Base-by-base conservation (phyloP, 2,113 vertebrate species). In the Serranochromis macrocephalus region DNA sequence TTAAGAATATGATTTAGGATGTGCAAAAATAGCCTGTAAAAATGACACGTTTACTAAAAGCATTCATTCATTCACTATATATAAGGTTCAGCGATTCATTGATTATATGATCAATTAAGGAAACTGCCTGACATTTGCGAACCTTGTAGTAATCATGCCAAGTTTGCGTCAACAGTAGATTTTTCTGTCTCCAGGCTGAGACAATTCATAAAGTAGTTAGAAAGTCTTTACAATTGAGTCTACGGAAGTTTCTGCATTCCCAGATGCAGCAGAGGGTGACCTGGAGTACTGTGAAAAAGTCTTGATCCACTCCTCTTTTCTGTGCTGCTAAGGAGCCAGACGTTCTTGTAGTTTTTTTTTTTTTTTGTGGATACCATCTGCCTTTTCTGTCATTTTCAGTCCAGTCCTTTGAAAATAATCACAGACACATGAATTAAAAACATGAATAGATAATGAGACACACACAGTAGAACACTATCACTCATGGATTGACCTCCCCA, bases 41-140 rank as follows among this genome's bases (percentile, higher is more conserved):
- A 82, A 9, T 63, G 29, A 26, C 42, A 31, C 33, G n/a, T 83
- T 63, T 38, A 61, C 6, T 61, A 26, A 84, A 24, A 66, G 19
- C 51, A 84, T 19, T 61, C 7, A 4, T 26, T 42, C 36, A 24
- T 89, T 85, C 38, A 21, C 73, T 66, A 71, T 89, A 88, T 81
- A 54, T 24, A 47, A 81, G 54, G 53, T 78, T 66, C 36, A 68
- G 7, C 31, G 21, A 57, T 53, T 63, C 36, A 92, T 79, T 58
- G 71, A 84, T 85, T 78, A 82, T 85, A 57, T 45, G 7, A 87
- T 91, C 63, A 85, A 87, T 93, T 87, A 84, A 87, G 88, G 82
- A 83, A 84, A 87, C 88, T 81, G 81, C 55, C 84, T 19, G 51
- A 82, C 54, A 87, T 86, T 86, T 86, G 71, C 81, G 71, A 83